These are phyloP conservation scores for Oscheius sp. DNA, from an alignment of 2,888 invertebrate species.

Conservation along the genomic window DNA sequence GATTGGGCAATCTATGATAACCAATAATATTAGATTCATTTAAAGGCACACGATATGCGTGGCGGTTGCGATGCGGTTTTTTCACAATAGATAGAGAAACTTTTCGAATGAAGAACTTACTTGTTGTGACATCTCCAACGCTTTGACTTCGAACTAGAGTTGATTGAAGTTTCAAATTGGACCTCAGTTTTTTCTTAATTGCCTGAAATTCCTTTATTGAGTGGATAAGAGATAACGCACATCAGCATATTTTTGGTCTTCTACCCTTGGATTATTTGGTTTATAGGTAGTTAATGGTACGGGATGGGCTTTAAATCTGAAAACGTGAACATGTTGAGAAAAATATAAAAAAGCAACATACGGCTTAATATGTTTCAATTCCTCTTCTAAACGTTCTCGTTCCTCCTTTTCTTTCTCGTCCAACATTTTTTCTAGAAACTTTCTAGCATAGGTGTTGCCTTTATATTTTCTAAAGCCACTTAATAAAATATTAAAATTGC, in stretches of 20 bases:
- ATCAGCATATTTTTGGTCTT: constrained; percentile 39
- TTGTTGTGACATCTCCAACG: constrained; percentile 1
- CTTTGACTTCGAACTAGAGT: constrained; percentile 14
- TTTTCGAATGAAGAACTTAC: constrained; percentile 1
- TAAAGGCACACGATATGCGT: neutral
- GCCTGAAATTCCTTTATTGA: constrained; percentile 3
- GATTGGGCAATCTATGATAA: neutral
- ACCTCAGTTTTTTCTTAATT: constrained; percentile 2
- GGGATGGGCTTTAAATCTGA: constrained; percentile 44
- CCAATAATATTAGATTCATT: neutral
- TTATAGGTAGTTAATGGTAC: constrained; percentile 45
- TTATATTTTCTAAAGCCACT: constrained; percentile 16
- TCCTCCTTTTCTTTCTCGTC: constrained; percentile 24
- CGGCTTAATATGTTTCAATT: constrained; percentile 8
- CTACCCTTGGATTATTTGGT: constrained; percentile 39
- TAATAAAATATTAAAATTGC: neutral
- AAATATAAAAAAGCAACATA: too few species aligned
- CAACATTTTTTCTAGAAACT: constrained; percentile 28
- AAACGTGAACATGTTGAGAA: neutral
- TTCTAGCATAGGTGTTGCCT: constrained; percentile 29
- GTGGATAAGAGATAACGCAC: neutral
- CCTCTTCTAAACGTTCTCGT: neutral
- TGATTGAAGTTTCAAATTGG: constrained; percentile 7
- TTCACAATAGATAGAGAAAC: neutral
- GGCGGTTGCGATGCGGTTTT: constrained; percentile 12